Evolutionary conservation across 2,797 vertebrate species (phyloP), one percentile per base, ranked within the genome.

Genomic region (Crocodylus rhombifer): DNA sequence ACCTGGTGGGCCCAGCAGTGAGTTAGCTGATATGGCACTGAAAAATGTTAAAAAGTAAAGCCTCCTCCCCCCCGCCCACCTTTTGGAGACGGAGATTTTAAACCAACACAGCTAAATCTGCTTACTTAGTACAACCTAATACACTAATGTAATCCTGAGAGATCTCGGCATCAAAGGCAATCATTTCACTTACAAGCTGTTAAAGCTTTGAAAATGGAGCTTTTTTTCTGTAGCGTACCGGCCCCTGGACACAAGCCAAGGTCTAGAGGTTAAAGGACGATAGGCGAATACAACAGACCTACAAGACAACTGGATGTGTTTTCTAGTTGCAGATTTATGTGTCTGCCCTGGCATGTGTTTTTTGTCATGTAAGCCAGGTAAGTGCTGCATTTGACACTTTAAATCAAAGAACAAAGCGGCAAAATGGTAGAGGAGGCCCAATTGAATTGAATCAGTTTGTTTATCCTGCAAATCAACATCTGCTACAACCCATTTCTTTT

Each of bases 391-490:
- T 91, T 92, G 95, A 89, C 69, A 77, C 86, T 82, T 71, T 28
- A 85, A 93, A 92, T 90, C 21, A 0, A 93, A 89, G 77, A 93
- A 88, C 79, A 94, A 94, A 94, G 90, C 84, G 82, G 77, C 76
- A 25, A 83, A 92, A 78, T 84, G 42, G 84, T 77, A 82, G 84
- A 93, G 74, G 28, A 26, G 78, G 56, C 84, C 86, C 92, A 92
- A 88, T 8, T 84, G 58, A 90, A 91, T 61, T 71, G n/a, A 92
- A 87, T 94, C 93, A 75, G 89, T 92, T 93, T 94, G 90, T 95
- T 95, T 95, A 95, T 95, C 88, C 94, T 94, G 80, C 84, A 94
- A 92, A 93, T 93, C 93, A 90, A 77, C 92, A 93, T 95, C 94
- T 95, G 89, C 83, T 93, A 83, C 94, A 69, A 87, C 80, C 86